These are phyloP conservation scores for Cyprinodon diabolis DNA, from an alignment of 2,797 vertebrate genomes.

Conservation along the genomic window DNA sequence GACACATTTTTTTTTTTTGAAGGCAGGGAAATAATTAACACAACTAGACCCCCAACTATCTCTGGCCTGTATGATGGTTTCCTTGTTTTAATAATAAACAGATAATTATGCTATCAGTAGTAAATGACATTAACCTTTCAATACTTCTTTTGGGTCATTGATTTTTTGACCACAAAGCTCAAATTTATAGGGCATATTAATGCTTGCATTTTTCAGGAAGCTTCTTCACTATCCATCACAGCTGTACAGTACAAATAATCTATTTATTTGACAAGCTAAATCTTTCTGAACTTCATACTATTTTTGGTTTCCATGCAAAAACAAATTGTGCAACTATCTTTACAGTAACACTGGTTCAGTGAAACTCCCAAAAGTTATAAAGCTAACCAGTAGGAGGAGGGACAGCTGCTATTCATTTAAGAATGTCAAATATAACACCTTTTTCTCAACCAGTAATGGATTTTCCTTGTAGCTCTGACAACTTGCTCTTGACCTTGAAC, in stretches of 20 bases:
- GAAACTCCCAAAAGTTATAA: conserved; percentile 34
- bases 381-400: conserved; percentile 34
- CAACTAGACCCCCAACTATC: not conserved
- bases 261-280: not conserved
- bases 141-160: not conserved
- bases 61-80: not conserved
- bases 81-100: too few relatives aligned
- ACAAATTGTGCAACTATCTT: not conserved
- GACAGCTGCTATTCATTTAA: conserved; percentile 54
- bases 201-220: not conserved
- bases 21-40: not conserved
- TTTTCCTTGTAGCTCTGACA: conserved; percentile 55
- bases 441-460: conserved; percentile 47
- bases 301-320: conserved; percentile 2
- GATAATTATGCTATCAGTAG: not conserved
- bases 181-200: not conserved
- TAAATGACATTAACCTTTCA: not conserved
- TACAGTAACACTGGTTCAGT: conserved; percentile 26
- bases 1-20: too few relatives aligned
- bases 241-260: not conserved
- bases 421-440: conserved; percentile 65
- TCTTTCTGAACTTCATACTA: not conserved
- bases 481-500: conserved; percentile 51
- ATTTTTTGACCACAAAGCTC: not conserved
- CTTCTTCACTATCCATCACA: not conserved